These are phyloP conservation scores for Hedya salicella DNA, from an alignment of 2,888 invertebrate species.

Conservation along the genomic window DNA sequence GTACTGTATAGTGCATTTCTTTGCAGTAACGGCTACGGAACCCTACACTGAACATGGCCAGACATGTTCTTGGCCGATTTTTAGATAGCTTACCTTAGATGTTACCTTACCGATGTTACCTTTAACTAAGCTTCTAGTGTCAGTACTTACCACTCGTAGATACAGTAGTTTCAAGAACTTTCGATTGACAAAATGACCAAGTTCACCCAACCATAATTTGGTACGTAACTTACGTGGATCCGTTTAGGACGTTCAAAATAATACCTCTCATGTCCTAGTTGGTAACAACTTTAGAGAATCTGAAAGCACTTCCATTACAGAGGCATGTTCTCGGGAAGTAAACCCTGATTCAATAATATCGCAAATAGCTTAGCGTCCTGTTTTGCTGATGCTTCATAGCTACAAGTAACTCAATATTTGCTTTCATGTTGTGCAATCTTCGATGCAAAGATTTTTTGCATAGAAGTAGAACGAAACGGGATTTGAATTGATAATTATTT, in stretches of 20 bases:
- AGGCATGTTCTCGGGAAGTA: slow-evolving; percentile 8
- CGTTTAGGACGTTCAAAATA: slow-evolving; percentile 11
- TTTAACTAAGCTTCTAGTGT: too few relatives aligned
- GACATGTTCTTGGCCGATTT: too few relatives aligned
- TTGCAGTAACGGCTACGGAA: too few relatives aligned
- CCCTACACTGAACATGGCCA: too few relatives aligned
- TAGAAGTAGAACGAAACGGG: too few relatives aligned
- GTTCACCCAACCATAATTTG: background rate
- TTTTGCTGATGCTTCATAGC: background rate
- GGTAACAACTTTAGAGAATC: slow-evolving; percentile 26
- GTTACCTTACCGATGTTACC: too few relatives aligned
- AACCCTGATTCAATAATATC: slow-evolving; percentile 33
- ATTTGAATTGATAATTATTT: too few relatives aligned
- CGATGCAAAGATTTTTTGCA: too few relatives aligned
- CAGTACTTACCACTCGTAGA: too few relatives aligned
- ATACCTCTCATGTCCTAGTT: slow-evolving; percentile 18
- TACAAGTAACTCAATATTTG: slow-evolving; percentile 6
- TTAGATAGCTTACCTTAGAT: too few relatives aligned
- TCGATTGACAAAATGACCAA: background rate
- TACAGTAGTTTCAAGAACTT: background rate
- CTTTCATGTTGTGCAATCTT: background rate
- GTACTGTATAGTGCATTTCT: too few relatives aligned
- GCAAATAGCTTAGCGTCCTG: slow-evolving; percentile 25
- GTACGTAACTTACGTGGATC: background rate
- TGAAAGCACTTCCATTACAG: slow-evolving; percentile 26